phyloP scores from a whole-genome alignment of 1,140 invertebrate species.

The Drosophila burlai region DNA sequence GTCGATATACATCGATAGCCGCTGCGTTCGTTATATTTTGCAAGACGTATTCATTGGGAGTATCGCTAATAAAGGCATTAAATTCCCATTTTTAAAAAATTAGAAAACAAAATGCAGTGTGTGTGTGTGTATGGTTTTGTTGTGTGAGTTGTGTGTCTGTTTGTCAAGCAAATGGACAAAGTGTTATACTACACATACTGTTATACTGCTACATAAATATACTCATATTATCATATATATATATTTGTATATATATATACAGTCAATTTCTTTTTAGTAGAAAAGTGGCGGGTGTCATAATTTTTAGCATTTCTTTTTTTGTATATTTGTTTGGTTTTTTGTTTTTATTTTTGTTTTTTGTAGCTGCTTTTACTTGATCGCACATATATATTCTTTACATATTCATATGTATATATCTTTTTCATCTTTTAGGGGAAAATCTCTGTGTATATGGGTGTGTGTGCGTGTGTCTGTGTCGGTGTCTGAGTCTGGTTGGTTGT shows the following conservation, averaged over 20 bases:
- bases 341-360: constrained; percentile 25
- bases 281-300: constrained; percentile 82
- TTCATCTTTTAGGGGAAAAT: constrained; percentile 42
- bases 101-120: constrained; percentile 48
- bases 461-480: constrained; percentile 9
- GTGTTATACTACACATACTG: constrained; percentile 62
- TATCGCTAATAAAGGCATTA: constrained; percentile 46
- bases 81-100: constrained; percentile 17
- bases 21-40: constrained; percentile 31
- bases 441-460: constrained; percentile 17
- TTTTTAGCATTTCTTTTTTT: constrained; percentile 51
- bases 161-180: constrained; percentile 72
- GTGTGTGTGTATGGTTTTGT: constrained; percentile 14
- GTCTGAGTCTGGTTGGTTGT: constrained; percentile 5
- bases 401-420: constrained; percentile 55
- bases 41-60: constrained; percentile 38
- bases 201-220: constrained; percentile 77
- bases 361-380: constrained; percentile 67
- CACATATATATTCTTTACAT: constrained; percentile 57
- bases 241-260: constrained; percentile 71
- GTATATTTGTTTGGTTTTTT: constrained; percentile 23
- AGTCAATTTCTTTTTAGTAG: constrained; percentile 72
- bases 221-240: constrained; percentile 61
- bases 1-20: neutral
- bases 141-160: constrained; percentile 31